Conservation (phyloP, 1,140 invertebrate genomes). For the Thrips palmi region DNA sequence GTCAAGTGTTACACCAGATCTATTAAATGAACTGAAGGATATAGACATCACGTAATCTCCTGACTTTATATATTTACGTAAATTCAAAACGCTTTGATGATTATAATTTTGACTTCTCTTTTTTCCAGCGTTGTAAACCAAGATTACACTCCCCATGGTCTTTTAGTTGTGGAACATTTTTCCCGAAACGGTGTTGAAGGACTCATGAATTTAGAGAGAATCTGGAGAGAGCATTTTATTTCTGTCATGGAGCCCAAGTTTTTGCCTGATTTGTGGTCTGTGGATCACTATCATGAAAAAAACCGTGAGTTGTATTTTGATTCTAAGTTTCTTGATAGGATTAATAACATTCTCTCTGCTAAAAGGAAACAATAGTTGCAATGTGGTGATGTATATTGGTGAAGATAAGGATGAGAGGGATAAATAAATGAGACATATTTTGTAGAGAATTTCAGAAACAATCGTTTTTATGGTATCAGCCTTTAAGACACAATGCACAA, state of each 20-base stretch:
- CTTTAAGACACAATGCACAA: too few relatives aligned
- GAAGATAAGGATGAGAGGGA: too few relatives aligned
- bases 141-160: slow-evolving; percentile 39
- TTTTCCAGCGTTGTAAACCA: slow-evolving; percentile 24
- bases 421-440: too few relatives aligned
- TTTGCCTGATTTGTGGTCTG: slow-evolving; percentile 58
- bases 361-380: too few relatives aligned
- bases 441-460: too few relatives aligned
- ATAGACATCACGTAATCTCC: slow-evolving; percentile 24
- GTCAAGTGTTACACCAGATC: slow-evolving; percentile 23
- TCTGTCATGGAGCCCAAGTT: slow-evolving; percentile 47
- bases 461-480: too few relatives aligned
- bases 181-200: slow-evolving; percentile 33
- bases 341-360: too few relatives aligned
- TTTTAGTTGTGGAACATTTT: slow-evolving; percentile 46
- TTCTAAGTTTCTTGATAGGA: too few relatives aligned
- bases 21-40: slow-evolving; percentile 26
- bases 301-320: too few relatives aligned
- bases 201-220: slow-evolving; percentile 45
- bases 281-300: slow-evolving; percentile 51
- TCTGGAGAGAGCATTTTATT: slow-evolving; percentile 64
- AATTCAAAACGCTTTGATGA: too few relatives aligned
- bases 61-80: too few relatives aligned
- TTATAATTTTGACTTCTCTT: slow-evolving; percentile 4
- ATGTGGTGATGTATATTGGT: too few relatives aligned